A percentile compares a stretch with the other conserved stretches of the same genome.
phyloP scores from a whole-genome alignment of 2,797 vertebrate species.

The Tragopan temminckii region DNA sequence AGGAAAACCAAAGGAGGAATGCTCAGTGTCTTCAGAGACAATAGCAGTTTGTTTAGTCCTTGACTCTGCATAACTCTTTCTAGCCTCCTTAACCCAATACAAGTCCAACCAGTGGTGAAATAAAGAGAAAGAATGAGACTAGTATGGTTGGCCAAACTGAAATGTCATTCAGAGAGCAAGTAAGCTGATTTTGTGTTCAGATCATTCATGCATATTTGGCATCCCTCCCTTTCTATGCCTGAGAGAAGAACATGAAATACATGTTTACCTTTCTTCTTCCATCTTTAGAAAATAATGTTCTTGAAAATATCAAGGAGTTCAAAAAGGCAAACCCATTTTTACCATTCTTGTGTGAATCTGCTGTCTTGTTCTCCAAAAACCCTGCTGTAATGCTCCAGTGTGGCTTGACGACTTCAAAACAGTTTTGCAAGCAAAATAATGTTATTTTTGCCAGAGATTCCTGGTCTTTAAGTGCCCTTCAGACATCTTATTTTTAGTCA shows the following conservation, averaged over 20 bases:
- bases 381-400: neutral
- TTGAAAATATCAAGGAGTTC: neutral
- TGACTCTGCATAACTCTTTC: neutral
- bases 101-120: neutral
- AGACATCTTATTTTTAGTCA: neutral
- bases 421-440: neutral
- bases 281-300: neutral
- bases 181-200: neutral
- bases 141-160: neutral
- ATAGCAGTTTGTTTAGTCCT: neutral
- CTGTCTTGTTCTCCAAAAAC: neutral
- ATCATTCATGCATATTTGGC: accelerated
- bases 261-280: neutral
- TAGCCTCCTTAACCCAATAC: neutral
- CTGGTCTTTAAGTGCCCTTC: neutral
- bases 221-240: neutral
- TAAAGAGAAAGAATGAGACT: neutral
- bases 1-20: neutral
- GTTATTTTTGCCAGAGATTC: neutral
- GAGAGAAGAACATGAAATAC: neutral
- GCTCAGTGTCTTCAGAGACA: neutral
- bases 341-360: neutral
- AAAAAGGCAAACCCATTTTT: neutral
- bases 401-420: neutral
- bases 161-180: neutral